Conservation (phyloP, 2,888 invertebrate species). For the Phortica magna region DNA sequence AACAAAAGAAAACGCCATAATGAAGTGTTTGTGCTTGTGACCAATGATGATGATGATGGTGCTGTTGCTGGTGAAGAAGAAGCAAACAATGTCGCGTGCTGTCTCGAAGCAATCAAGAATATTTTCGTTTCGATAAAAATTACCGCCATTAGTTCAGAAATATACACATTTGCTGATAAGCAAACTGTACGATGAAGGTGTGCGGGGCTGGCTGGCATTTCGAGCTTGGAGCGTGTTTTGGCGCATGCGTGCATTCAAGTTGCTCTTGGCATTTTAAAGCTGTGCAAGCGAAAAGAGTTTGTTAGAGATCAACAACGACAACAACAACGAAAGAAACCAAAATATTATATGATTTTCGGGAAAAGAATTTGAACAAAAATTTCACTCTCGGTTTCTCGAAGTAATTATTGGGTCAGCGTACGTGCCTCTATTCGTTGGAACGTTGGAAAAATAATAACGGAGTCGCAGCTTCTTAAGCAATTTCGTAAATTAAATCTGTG, state of each 20-base stretch:
- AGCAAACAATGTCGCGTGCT: slow-evolving; percentile 64
- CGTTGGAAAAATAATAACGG: not conserved
- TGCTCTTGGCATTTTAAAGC: slow-evolving; percentile 11
- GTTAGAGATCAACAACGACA: not conserved
- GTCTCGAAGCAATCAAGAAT: slow-evolving; percentile 49
- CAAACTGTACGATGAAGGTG: slow-evolving; percentile 39
- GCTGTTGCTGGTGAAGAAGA: not conserved
- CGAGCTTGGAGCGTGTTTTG: not conserved
- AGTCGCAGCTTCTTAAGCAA: slow-evolving; percentile 12
- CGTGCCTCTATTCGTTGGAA: slow-evolving; percentile 19
- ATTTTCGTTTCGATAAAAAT: slow-evolving; percentile 57
- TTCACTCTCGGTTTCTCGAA: slow-evolving; percentile 73
- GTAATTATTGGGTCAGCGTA: slow-evolving; percentile 75
- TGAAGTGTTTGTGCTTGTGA: too few relatives aligned
- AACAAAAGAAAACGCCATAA: not conserved
- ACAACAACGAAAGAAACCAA: not conserved
- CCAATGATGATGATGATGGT: not conserved
- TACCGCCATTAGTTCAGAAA: slow-evolving; percentile 57
- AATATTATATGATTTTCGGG: not conserved
- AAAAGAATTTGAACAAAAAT: slow-evolving; percentile 39
- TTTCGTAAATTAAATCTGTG: slow-evolving; percentile 37
- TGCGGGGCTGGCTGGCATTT: not conserved
- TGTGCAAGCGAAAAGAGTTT: not conserved
- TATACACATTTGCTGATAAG: slow-evolving; percentile 56
- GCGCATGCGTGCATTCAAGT: slow-evolving; percentile 29